Percentiles rank a stretch among this genome's conserved stretches.
Conservation (phyloP, 2,797 vertebrate species). For the Pteropus rufus region DNA sequence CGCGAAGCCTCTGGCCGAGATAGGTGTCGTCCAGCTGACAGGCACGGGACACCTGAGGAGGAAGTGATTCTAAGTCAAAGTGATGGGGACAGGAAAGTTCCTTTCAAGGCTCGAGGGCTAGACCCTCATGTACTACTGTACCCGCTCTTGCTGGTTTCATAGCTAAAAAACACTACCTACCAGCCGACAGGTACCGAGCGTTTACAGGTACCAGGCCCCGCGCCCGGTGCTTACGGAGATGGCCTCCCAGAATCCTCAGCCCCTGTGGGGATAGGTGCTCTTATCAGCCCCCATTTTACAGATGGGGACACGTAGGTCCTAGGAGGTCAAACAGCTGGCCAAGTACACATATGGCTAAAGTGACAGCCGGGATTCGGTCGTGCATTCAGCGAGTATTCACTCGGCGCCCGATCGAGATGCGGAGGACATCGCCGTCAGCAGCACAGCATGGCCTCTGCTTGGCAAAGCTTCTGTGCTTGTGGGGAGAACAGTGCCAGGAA, state of each 20-base stretch:
- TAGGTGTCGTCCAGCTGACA: not conserved
- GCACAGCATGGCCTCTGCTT: no score
- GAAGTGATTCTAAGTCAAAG: not conserved
- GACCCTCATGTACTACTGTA: not conserved
- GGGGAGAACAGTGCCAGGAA: no score
- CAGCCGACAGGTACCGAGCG: not conserved
- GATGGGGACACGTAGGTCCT: not conserved
- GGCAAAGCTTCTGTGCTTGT: not conserved
- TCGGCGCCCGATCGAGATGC: not conserved
- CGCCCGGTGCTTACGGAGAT: not conserved
- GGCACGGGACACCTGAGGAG: not conserved
- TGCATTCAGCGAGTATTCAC: no score
- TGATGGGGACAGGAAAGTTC: not conserved
- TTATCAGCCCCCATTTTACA: not conserved
- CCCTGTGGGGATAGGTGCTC: not conserved
- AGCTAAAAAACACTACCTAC: not conserved
- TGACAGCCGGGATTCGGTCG: not conserved
- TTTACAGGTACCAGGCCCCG: not conserved
- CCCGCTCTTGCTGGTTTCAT: not conserved
- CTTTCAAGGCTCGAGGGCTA: not conserved
- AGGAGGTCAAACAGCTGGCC: not conserved
- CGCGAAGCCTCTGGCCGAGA: not conserved
- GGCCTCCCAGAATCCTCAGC: not conserved
- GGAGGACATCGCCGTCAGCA: no score
- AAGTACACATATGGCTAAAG: fast-evolving